Conservation (phyloP, 1,140 invertebrate genomes). For the Zaprionus gabonicus region DNA sequence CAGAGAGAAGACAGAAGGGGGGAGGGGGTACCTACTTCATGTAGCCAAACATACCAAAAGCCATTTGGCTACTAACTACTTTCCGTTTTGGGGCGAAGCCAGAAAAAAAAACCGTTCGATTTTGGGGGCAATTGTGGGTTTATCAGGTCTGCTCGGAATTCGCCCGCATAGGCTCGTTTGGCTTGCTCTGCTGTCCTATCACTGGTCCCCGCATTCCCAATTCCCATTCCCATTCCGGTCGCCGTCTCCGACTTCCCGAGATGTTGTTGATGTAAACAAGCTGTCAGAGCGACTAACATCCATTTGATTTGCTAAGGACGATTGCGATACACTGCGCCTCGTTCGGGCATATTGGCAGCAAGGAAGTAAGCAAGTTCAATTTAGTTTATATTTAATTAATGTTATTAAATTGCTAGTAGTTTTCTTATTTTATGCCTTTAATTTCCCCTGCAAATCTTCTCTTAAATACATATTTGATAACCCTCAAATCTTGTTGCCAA, state of each 20-base stretch:
- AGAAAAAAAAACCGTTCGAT: background rate
- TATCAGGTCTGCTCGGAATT: slow-evolving; percentile 24
- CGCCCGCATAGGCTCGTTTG: slow-evolving; percentile 45
- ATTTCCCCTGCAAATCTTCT: too few relatives aligned
- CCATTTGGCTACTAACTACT: slow-evolving; percentile 67
- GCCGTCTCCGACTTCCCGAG: slow-evolving; percentile 20
- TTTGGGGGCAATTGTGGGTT: slow-evolving; percentile 4
- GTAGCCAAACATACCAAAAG: slow-evolving; percentile 39
- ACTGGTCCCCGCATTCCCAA: slow-evolving; percentile 1
- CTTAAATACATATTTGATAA: too few relatives aligned
- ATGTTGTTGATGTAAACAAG: slow-evolving; percentile 73
- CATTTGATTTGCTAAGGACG: slow-evolving; percentile 61
- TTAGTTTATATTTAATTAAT: too few relatives aligned
- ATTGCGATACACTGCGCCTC: slow-evolving; percentile 30
- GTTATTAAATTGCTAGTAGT: too few relatives aligned
- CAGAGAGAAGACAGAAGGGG: too few relatives aligned
- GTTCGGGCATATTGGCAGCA: background rate
- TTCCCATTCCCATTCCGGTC: slow-evolving; percentile 19
- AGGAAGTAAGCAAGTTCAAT: too few relatives aligned
- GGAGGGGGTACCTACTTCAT: slow-evolving; percentile 11
- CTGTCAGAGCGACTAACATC: slow-evolving; percentile 68
- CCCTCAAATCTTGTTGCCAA: too few relatives aligned
- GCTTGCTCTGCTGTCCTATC: slow-evolving; percentile 37
- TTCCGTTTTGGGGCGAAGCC: slow-evolving; percentile 24
- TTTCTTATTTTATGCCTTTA: too few relatives aligned